A percentile compares a stretch with the other conserved stretches of the same genome.
Conservation (phyloP, 30 jellyfish, hydroid and myxozoan genomes). For the Calvadosia cruxmelitensis region DNA sequence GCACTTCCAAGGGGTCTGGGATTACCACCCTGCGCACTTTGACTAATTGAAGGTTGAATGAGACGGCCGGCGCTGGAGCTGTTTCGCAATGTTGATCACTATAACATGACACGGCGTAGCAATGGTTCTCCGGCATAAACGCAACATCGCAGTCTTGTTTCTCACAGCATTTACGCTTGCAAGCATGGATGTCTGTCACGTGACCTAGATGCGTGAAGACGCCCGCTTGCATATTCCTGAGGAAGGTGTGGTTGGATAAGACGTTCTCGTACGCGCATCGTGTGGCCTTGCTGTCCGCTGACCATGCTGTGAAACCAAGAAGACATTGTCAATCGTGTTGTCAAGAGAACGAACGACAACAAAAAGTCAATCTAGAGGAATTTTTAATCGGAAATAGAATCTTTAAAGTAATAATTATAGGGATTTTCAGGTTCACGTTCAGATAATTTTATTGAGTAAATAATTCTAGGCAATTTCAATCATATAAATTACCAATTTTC, state of each 20-base stretch:
- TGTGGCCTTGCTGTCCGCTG: constrained; percentile 32
- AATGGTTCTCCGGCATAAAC: constrained; percentile 94
- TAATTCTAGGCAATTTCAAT: too few relatives aligned
- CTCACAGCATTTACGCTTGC: constrained; percentile 85
- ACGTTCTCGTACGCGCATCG: constrained; percentile 94
- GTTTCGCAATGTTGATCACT: constrained; percentile 96
- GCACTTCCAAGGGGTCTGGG: constrained; percentile 71
- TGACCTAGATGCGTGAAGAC: constrained; percentile 93
- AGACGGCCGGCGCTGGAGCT: constrained; percentile 81
- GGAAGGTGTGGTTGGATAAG: constrained; percentile 78
- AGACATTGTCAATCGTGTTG: too few relatives aligned
- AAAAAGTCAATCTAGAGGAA: too few relatives aligned
- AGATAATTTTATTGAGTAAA: too few relatives aligned
- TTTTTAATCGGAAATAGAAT: too few relatives aligned
- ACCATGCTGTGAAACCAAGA: constrained; percentile 7
- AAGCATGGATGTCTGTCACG: constrained; percentile 61
- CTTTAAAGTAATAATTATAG: too few relatives aligned
- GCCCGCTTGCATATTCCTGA: constrained; percentile 90
- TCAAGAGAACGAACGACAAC: too few relatives aligned
- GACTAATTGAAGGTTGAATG: constrained; percentile 73
- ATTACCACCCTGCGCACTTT: constrained; percentile 93
- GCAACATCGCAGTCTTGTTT: constrained; percentile 83
- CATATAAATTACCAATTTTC: too few relatives aligned
- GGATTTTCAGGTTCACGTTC: too few relatives aligned
- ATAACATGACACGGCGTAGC: constrained; percentile 92